These are phyloP conservation scores for Cheilosia pagana DNA, from an alignment of 2,888 invertebrate genomes.

Conservation along the genomic window DNA sequence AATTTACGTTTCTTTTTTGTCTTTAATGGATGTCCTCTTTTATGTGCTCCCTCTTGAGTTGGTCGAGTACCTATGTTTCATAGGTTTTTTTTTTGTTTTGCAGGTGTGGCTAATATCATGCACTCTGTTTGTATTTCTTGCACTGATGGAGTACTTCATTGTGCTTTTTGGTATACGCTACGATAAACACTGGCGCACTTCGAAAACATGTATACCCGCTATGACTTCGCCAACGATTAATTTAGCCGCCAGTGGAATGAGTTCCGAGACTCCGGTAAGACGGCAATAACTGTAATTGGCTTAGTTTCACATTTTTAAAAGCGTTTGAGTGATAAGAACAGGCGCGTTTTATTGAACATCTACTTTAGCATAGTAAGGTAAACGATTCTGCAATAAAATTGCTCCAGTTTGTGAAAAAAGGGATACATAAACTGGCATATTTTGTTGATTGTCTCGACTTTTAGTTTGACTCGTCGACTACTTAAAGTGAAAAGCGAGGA, in stretches of 20 bases:
- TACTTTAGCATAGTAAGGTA: too few relatives aligned
- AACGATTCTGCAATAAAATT: too few relatives aligned
- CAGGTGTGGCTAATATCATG: slow-evolving; percentile 87
- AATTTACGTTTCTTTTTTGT: slow-evolving; percentile 28
- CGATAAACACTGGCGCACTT: slow-evolving; percentile 86
- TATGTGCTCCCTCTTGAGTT: slow-evolving; percentile 12
- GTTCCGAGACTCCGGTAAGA: slow-evolving; percentile 77
- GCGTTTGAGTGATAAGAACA: background rate
- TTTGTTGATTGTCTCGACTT: too few relatives aligned
- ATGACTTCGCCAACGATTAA: slow-evolving; percentile 80
- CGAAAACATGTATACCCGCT: slow-evolving; percentile 72
- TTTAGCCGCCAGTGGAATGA: slow-evolving; percentile 77
- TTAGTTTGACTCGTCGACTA: too few relatives aligned
- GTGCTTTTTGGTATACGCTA: slow-evolving; percentile 87
- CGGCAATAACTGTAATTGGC: slow-evolving; percentile 16
- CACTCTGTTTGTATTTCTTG: slow-evolving; percentile 87
- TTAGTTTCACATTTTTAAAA: slow-evolving; percentile 7
- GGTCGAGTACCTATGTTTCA: slow-evolving; percentile 17
- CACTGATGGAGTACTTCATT: slow-evolving; percentile 87
- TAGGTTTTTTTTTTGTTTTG: slow-evolving; percentile 53
- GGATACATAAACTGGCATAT: too few relatives aligned
- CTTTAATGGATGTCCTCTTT: slow-evolving; percentile 3
- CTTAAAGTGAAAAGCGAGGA: too few relatives aligned
- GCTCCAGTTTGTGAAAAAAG: too few relatives aligned
- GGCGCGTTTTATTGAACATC: too few relatives aligned